Percentiles rank a stretch among this genome's conserved stretches.
Evolutionary conservation across 2,888 invertebrate genomes (phyloP).

Genomic region (Eucera pruinosa): DNA sequence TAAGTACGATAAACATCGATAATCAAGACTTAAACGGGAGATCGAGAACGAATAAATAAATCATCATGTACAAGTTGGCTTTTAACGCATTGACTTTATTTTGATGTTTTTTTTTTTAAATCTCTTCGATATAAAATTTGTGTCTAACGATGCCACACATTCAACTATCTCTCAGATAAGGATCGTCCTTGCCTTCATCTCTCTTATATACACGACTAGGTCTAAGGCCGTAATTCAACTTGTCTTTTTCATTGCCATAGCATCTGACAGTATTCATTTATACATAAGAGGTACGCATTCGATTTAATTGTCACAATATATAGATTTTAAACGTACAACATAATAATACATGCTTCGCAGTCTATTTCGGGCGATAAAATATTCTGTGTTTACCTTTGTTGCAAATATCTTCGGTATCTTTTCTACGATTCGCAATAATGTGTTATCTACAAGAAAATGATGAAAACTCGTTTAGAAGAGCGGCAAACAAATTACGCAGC

Average conservation of each 20-base stretch:
- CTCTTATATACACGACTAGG: slow-evolving; percentile 83
- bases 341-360: slow-evolving; percentile 14
- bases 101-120: slow-evolving; percentile 81
- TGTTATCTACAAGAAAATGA: slow-evolving; percentile 20
- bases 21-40: not conserved
- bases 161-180: slow-evolving; percentile 80
- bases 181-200: slow-evolving; percentile 75
- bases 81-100: slow-evolving; percentile 81
- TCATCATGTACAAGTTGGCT: slow-evolving; percentile 68
- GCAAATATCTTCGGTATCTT: not conserved
- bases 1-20: not conserved
- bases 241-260: slow-evolving; percentile 60
- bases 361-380: slow-evolving; percentile 13
- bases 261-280: slow-evolving; percentile 51
- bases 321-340: slow-evolving; percentile 15
- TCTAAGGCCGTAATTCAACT: slow-evolving; percentile 81
- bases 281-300: slow-evolving; percentile 58
- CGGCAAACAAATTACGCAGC: slow-evolving; percentile 15
- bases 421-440: slow-evolving; percentile 6
- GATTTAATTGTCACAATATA: slow-evolving; percentile 22
- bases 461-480: slow-evolving; percentile 28
- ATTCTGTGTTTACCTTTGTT: not conserved
- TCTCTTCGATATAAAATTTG: slow-evolving; percentile 84
- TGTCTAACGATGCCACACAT: slow-evolving; percentile 83
- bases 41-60: slow-evolving; percentile 8